These are phyloP conservation scores for Forbesichthys papilliferus DNA, from an alignment of 2,113 vertebrate genomes.

Conservation along the genomic window DNA sequence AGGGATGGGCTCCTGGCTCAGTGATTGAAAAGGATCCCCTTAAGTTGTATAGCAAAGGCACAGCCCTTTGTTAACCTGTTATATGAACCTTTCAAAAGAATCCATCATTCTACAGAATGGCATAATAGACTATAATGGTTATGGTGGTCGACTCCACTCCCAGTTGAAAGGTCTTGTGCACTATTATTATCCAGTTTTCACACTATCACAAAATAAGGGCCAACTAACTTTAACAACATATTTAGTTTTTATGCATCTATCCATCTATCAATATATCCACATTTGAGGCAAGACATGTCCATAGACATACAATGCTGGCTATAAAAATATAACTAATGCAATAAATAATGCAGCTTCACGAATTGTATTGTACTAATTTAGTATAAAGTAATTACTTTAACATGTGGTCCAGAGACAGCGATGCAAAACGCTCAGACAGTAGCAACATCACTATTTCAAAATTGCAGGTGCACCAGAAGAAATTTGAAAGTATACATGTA, in stretches of 20 bases:
- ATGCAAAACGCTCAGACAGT: too few species aligned
- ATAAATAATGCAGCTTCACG: too few species aligned
- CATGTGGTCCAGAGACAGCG: too few species aligned
- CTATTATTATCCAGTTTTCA: background rate
- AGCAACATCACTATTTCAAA: too few species aligned
- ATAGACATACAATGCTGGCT: background rate
- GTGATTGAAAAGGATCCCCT: constrained; percentile 19
- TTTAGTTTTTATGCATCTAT: background rate
- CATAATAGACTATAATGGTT: background rate
- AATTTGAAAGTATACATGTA: background rate
- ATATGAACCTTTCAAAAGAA: constrained; percentile 22
- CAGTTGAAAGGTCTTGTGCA: background rate
- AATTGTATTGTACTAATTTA: too few species aligned
- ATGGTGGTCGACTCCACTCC: background rate
- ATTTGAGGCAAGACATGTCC: background rate
- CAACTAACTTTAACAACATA: background rate
- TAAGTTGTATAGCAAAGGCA: constrained; percentile 23
- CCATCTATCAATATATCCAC: background rate
- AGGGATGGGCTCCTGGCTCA: constrained; percentile 8
- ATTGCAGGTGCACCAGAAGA: background rate
- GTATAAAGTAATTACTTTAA: too few species aligned
- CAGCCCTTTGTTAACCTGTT: constrained; percentile 27
- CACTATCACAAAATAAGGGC: background rate
- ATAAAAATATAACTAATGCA: background rate
- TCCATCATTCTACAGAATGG: background rate